Evolutionary conservation across 2,888 invertebrate species (phyloP).

Genomic region (Odontomyia ornata): DNA sequence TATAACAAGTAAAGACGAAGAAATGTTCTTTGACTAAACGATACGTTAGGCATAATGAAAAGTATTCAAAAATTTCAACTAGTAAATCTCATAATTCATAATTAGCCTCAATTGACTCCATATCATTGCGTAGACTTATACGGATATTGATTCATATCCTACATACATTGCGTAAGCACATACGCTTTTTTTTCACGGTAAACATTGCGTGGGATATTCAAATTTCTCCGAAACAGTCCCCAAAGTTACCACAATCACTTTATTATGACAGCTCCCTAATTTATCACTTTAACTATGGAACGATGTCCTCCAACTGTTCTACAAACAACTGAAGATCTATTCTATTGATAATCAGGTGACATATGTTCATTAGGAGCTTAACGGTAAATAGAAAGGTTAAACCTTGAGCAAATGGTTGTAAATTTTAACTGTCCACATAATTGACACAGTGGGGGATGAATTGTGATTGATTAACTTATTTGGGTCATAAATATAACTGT

Average conservation of each 20-base stretch:
- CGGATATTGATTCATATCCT: no score
- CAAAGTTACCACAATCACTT: constrained; percentile 30
- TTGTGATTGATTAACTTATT: constrained; percentile 10
- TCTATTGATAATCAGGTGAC: constrained; percentile 1
- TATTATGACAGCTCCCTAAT: constrained; percentile 14
- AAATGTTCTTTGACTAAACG: no score
- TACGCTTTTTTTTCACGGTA: neutral
- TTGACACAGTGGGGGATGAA: constrained; percentile 17
- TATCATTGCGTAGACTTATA: no score
- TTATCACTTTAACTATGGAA: constrained; percentile 5
- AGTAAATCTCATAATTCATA: no score
- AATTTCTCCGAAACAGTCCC: constrained; percentile 16
- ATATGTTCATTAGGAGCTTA: constrained; percentile 7
- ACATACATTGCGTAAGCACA: no score
- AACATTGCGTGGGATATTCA: constrained; percentile 31
- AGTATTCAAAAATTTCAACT: no score
- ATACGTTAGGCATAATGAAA: no score
- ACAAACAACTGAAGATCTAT: constrained; percentile 16
- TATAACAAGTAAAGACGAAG: no score
- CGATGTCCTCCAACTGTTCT: neutral
- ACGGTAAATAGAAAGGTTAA: constrained; percentile 6
- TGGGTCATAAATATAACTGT: no score
- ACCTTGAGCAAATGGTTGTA: constrained; percentile 17
- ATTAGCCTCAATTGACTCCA: no score
- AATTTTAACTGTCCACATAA: constrained; percentile 27